phyloP scores from a whole-genome alignment of 1,140 invertebrate species.

The Drosophila yakuba region DNA sequence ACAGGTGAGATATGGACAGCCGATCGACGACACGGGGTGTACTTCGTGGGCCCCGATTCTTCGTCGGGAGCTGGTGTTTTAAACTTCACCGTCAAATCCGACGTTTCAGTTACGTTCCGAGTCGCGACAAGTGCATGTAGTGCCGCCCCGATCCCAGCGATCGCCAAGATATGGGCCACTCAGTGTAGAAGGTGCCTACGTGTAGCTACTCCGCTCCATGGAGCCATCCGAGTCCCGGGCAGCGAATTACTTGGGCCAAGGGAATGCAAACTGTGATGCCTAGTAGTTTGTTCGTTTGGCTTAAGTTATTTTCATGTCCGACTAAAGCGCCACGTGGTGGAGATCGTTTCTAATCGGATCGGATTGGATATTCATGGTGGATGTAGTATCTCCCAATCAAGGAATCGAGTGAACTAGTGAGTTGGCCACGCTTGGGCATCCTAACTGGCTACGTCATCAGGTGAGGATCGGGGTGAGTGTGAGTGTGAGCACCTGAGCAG shows the following conservation, averaged over 20 bases:
- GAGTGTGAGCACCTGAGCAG: neutral
- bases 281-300: slow-evolving; percentile 85
- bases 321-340: slow-evolving; percentile 61
- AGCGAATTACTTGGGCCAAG: slow-evolving; percentile 85
- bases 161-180: neutral
- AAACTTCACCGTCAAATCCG: slow-evolving; percentile 76
- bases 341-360: neutral
- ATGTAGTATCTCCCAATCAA: neutral
- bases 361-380: neutral
- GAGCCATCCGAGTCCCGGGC: slow-evolving; percentile 8
- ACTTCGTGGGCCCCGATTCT: slow-evolving; percentile 22
- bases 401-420: neutral
- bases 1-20: slow-evolving; percentile 38
- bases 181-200: slow-evolving; percentile 6
- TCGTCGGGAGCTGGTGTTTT: slow-evolving; percentile 62
- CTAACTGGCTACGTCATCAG: slow-evolving; percentile 10
- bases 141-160: slow-evolving; percentile 24
- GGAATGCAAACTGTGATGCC: slow-evolving; percentile 80
- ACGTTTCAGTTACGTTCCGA: slow-evolving; percentile 82
- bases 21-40: slow-evolving; percentile 49
- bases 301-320: slow-evolving; percentile 84
- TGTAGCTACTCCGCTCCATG: slow-evolving; percentile 12
- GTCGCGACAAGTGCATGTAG: slow-evolving; percentile 83
- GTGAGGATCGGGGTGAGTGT: slow-evolving; percentile 15
- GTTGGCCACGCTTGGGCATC: neutral